phyloP scores from a whole-genome alignment of 2,888 invertebrate genomes.

The Calameuta idolon region DNA sequence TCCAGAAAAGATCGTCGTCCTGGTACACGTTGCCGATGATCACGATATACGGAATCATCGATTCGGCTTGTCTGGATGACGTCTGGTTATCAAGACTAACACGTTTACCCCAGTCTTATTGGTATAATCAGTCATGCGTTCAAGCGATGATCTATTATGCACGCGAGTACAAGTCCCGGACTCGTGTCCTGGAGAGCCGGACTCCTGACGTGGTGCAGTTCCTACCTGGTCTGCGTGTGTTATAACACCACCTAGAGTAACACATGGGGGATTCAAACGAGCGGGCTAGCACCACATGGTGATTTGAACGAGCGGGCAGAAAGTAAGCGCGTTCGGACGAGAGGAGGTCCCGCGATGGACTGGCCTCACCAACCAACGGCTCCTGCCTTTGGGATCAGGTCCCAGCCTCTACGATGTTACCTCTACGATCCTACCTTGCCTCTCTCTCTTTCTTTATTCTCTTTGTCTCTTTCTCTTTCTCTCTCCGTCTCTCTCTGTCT shows the following conservation, averaged over 20 bases:
- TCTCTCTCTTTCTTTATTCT: conserved; percentile 44
- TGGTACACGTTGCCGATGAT: neutral
- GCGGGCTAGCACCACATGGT: conserved; percentile 42
- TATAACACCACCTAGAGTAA: neutral
- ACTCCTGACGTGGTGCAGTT: neutral
- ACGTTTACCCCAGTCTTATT: neutral
- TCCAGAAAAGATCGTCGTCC: neutral
- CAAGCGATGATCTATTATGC: neutral
- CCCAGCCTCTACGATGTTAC: conserved; percentile 62
- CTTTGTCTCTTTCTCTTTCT: conserved; percentile 35
- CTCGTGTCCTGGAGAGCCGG: neutral
- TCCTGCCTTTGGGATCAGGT: conserved; percentile 66
- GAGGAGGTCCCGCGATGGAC: conserved; percentile 66
- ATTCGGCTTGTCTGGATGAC: neutral
- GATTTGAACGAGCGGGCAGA: conserved; percentile 57
- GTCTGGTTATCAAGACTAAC: neutral
- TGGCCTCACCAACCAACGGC: conserved; percentile 57
- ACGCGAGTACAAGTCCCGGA: neutral
- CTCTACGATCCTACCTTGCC: conserved; percentile 59
- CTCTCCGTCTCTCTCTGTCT: conserved; percentile 26
- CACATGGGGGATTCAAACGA: conserved; percentile 31
- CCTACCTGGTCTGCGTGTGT: neutral
- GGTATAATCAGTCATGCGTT: neutral
- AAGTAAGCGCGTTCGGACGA: conserved; percentile 62
- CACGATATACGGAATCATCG: neutral